phyloP scores from a whole-genome alignment of 2,888 invertebrate genomes.

The Xestoiulus laeticollis region DNA sequence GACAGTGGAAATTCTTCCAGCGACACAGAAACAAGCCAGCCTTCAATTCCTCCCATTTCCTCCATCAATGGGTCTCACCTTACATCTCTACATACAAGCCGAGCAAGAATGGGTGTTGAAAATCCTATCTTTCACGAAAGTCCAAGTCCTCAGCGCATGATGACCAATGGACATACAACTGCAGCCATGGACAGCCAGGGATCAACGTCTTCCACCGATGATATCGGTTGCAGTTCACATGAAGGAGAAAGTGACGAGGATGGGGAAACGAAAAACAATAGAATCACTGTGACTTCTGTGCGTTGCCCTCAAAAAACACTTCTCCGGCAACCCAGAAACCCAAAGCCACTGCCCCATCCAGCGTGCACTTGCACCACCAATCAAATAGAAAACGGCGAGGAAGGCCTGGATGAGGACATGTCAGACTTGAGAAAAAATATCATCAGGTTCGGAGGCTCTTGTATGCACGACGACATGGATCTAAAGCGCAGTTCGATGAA shows the following conservation, averaged over 20 bases:
- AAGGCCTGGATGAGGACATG: background rate
- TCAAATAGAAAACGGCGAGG: background rate
- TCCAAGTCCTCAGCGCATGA: constrained; percentile 17
- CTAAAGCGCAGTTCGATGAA: constrained; percentile 50
- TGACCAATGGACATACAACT: background rate
- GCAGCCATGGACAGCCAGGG: background rate
- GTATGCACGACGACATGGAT: background rate
- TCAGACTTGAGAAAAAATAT: constrained; percentile 35
- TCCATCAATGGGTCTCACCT: background rate
- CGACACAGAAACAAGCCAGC: background rate
- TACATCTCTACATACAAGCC: background rate
- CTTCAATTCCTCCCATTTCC: constrained; percentile 18
- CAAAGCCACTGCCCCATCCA: background rate
- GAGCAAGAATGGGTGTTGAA: background rate
- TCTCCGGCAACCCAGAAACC: background rate
- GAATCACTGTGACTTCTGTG: background rate
- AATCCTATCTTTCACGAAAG: constrained; percentile 47
- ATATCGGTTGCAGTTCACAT: background rate
- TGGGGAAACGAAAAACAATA: constrained; percentile 40
- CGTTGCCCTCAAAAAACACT: constrained; percentile 4
- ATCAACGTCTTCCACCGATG: constrained; percentile 50
- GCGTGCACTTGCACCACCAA: constrained; percentile 7
- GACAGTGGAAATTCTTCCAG: background rate
- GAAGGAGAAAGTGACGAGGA: constrained; percentile 40
- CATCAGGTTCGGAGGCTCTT: constrained; percentile 1